Conservation (phyloP, 2,797 vertebrate species). For the Allobates femoralis region DNA sequence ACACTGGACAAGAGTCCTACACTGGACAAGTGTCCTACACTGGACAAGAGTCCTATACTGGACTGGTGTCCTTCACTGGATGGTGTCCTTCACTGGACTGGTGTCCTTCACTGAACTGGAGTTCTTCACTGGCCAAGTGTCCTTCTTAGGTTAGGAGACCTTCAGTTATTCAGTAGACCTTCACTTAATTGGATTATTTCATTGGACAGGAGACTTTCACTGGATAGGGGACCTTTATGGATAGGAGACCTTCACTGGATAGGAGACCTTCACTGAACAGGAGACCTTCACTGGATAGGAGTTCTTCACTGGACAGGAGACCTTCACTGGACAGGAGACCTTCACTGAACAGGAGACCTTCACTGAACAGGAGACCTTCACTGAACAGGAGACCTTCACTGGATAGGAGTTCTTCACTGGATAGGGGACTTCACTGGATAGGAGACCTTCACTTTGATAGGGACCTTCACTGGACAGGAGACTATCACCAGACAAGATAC, state of each 20-base stretch:
- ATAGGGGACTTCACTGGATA: neutral
- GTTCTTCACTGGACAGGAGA: too few species aligned
- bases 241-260: too few species aligned
- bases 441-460: too few species aligned
- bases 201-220: neutral
- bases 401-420: neutral
- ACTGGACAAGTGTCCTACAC: too few species aligned
- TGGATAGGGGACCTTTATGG: neutral
- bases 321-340: neutral
- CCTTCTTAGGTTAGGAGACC: neutral
- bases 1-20: too few species aligned
- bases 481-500: too few species aligned
- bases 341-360: neutral
- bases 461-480: neutral
- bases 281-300: neutral
- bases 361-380: neutral
- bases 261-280: too few species aligned
- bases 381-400: neutral
- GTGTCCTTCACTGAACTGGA: too few species aligned
- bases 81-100: too few species aligned
- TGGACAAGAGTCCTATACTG: too few species aligned
- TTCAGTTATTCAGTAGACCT: neutral
- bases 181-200: neutral
- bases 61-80: too few species aligned
- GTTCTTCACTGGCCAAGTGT: too few species aligned